These are phyloP conservation scores for Callyntrura sp. DNA, from an alignment of 2,888 invertebrate genomes.

Conservation along the genomic window DNA sequence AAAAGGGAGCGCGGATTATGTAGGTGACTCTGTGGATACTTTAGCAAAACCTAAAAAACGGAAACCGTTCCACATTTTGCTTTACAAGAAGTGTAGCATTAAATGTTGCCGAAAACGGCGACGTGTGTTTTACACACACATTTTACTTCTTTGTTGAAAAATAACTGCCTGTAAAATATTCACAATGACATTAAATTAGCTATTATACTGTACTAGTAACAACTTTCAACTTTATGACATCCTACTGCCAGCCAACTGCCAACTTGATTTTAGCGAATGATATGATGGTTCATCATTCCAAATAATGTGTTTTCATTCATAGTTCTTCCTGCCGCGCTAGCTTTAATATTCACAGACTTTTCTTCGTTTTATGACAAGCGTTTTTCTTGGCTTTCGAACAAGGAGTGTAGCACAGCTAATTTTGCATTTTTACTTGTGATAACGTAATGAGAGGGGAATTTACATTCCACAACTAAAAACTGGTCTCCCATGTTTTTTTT, in stretches of 20 bases:
- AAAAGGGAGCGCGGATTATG: not conserved
- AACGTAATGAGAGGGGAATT: not conserved
- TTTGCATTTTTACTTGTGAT: not conserved
- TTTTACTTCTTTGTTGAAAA: slow-evolving; percentile 13
- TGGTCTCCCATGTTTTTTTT: not conserved
- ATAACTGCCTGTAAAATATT: not conserved
- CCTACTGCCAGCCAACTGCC: too few species aligned
- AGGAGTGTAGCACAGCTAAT: not conserved
- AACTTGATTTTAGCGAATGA: not conserved
- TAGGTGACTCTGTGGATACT: slow-evolving; percentile 40
- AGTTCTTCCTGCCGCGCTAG: not conserved
- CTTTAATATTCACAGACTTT: not conserved
- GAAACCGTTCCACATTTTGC: slow-evolving; percentile 26
- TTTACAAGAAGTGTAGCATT: slow-evolving; percentile 1
- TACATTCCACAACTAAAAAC: not conserved
- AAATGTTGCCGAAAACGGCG: slow-evolving; percentile 4
- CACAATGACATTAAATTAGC: not conserved
- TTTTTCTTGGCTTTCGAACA: not conserved
- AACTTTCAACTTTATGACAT: too few species aligned
- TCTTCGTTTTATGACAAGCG: slow-evolving; percentile 1
- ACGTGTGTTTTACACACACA: not conserved
- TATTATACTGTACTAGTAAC: not conserved
- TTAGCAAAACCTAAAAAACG: not conserved
- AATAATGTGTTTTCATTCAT: slow-evolving; percentile 1
- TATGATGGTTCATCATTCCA: slow-evolving; percentile 9